Evolutionary conservation across 2,113 vertebrate genomes (phyloP).

Genomic region (Pseudopodoces humilis): DNA sequence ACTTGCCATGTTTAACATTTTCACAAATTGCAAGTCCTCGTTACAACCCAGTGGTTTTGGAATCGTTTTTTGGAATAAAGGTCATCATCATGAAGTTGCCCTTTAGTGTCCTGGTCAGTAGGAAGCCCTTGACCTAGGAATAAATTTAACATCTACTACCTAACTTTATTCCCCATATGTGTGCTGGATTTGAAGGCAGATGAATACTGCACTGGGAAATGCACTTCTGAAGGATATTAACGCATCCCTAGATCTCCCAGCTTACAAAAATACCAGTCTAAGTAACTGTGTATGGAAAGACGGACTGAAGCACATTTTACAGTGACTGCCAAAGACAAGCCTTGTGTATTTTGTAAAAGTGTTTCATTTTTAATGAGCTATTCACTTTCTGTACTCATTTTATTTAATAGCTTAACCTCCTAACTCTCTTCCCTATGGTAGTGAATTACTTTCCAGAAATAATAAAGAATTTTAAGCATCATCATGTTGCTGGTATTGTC

Average conservation of each 20-base stretch:
- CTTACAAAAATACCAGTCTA: not conserved
- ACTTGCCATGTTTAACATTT: not conserved
- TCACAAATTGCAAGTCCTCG: not conserved
- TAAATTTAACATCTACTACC: not conserved
- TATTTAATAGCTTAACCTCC: slow-evolving; percentile 45
- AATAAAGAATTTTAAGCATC: slow-evolving; percentile 55
- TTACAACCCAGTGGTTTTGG: not conserved
- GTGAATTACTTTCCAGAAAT: slow-evolving; percentile 54
- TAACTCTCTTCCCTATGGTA: not conserved
- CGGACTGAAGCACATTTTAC: not conserved
- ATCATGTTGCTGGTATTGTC: slow-evolving; percentile 47
- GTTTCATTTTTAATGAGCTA: slow-evolving; percentile 56
- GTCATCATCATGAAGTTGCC: not conserved
- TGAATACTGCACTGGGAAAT: not conserved
- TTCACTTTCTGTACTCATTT: slow-evolving; percentile 42
- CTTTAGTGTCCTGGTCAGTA: not conserved
- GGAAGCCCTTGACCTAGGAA: not conserved
- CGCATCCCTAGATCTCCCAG: not conserved
- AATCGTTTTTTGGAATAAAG: not conserved
- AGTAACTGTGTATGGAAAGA: not conserved
- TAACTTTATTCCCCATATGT: not conserved
- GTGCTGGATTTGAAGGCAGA: not conserved
- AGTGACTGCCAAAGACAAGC: not conserved
- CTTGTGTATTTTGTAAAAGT: slow-evolving; percentile 29
- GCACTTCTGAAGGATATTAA: not conserved